These are phyloP conservation scores for Pteria penguin DNA, from an alignment of 2,888 invertebrate genomes.

Conservation along the genomic window DNA sequence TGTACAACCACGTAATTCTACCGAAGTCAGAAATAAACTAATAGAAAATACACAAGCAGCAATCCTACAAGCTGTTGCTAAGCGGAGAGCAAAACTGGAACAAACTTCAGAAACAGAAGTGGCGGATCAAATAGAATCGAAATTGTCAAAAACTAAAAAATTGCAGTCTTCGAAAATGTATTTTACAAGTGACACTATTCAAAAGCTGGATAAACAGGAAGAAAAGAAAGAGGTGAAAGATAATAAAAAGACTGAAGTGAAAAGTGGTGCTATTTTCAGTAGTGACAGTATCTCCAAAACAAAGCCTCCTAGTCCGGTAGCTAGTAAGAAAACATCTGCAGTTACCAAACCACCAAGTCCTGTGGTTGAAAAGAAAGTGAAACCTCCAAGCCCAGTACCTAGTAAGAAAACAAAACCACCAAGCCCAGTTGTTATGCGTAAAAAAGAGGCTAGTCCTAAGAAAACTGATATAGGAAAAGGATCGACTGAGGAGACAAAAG, in stretches of 20 bases:
- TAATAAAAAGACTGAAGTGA: conserved; percentile 28
- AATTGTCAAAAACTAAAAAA: conserved; percentile 73
- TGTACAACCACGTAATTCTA: conserved; percentile 10
- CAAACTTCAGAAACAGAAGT: conserved; percentile 61
- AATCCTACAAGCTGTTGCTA: conserved; percentile 76
- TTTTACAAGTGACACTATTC: conserved; percentile 50
- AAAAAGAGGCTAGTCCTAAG: conserved; percentile 6
- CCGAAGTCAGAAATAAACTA: conserved; percentile 18
- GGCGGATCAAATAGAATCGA: conserved; percentile 72
- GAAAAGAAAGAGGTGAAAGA: conserved; percentile 19
- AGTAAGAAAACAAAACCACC: conserved; percentile 12
- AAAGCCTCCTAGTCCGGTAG: not conserved
- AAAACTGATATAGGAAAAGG: conserved; percentile 28
- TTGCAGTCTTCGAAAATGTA: conserved; percentile 72
- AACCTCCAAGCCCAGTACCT: conserved; percentile 14
- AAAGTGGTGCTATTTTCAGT: conserved; percentile 24
- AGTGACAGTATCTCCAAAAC: conserved; percentile 22
- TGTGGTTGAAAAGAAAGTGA: conserved; percentile 1
- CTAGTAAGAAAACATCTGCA: not conserved
- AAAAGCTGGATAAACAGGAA: conserved; percentile 21
- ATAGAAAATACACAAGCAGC: conserved; percentile 69
- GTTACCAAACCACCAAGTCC: conserved; percentile 9
- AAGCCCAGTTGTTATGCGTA: not conserved
- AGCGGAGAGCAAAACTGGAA: conserved; percentile 69
- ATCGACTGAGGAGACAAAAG: not conserved